Base-by-base conservation (phyloP, 2,113 vertebrate species). In the Scophthalmus maximus region DNA sequence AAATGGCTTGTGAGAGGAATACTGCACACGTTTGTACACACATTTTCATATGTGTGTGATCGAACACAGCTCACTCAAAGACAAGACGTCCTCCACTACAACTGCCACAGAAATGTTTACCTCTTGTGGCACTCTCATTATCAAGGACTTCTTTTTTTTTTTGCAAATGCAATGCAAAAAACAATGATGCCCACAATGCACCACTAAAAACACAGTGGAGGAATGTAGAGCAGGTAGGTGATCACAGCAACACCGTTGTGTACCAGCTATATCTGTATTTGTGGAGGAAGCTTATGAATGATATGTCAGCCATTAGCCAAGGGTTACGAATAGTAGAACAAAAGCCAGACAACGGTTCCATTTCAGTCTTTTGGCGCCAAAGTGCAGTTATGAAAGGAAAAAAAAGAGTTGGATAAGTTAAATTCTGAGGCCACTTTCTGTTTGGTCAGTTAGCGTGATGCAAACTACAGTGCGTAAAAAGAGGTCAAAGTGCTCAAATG, bases 81-180 rank as follows among this genome's bases (percentile, higher is more conserved):
- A 83, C 78, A 79, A 59, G 12, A 73, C 64, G 20, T 11, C 65
- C 67, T 81, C 47, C 59, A 65, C 58, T 80, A 58, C 49, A 27
- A 83, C 83, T 86, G 87, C 85, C 84, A 79, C 84, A 82, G 51
- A 68, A 87, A 74, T 81, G 64, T 81, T 74, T 66, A 58, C 60
- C 34, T 34, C 55, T 73, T 22, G 68, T 80, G 87, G 82, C 77
- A 25, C 47, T 80, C 79, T 74, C 58, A 76, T 60, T 11, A 71
- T 81, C 26, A 23, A 68, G 29, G 71, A 80, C n/a, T 29, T 52
- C 61, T 73, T 47, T 80, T 30, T 67, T 76, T 85, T 85, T 40
- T n/a, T 20, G 86, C 90, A 88, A 88, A 78, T 79, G 76, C 87
- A 89, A 91, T 88, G 87, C 89, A 90, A 90, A 81, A 29, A 80